Conservation (phyloP, 2,113 vertebrate genomes). For the Scolopax mira region DNA sequence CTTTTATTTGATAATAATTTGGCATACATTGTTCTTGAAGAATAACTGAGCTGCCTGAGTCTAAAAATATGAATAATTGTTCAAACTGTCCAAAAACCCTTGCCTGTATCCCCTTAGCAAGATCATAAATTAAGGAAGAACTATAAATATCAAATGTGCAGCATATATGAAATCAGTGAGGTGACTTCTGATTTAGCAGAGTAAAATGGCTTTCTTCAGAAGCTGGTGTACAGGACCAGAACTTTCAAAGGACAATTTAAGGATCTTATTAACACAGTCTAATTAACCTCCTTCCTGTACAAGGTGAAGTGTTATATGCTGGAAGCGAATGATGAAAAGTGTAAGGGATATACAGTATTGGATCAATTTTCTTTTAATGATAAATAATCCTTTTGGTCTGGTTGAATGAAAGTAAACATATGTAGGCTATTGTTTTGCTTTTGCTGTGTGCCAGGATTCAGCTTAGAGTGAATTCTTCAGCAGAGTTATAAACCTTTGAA, state of each 20-base stretch:
- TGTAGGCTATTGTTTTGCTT: slow-evolving; percentile 51
- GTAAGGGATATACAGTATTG: slow-evolving; percentile 35
- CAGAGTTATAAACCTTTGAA: slow-evolving; percentile 71
- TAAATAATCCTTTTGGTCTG: slow-evolving; percentile 43
- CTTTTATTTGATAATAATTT: not conserved
- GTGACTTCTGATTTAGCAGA: not conserved
- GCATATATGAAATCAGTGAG: not conserved
- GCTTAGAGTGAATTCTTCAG: slow-evolving; percentile 64
- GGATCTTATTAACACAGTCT: not conserved
- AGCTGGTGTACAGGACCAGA: not conserved
- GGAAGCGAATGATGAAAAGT: slow-evolving; percentile 2
- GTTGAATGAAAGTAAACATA: slow-evolving; percentile 58
- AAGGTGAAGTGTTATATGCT: slow-evolving; percentile 10
- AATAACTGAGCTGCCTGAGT: not conserved
- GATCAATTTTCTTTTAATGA: slow-evolving; percentile 47
- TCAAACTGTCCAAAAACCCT: not conserved
- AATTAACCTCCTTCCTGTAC: slow-evolving; percentile 35
- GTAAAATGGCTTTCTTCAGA: not conserved
- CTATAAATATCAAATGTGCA: not conserved
- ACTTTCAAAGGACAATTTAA: not conserved
- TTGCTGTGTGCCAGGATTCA: slow-evolving; percentile 59
- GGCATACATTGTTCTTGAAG: not conserved
- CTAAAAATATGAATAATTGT: not conserved
- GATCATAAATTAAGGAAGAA: not conserved
- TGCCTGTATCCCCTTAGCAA: not conserved